These are phyloP conservation scores for Clarias fuscus DNA, from an alignment of 2,797 vertebrate species.

Conservation along the genomic window DNA sequence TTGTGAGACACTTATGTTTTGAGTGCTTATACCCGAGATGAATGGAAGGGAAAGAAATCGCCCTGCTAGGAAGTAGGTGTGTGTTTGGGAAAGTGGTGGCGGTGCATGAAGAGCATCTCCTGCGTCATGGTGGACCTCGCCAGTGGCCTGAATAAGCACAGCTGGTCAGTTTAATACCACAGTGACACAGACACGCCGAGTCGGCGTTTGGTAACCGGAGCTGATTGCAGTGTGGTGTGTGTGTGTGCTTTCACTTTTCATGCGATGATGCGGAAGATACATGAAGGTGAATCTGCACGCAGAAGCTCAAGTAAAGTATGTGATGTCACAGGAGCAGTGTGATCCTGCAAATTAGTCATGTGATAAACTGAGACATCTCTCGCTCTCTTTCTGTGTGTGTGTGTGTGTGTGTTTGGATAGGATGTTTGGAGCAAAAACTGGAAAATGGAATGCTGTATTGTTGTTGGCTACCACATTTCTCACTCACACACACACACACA, in stretches of 20 bases:
- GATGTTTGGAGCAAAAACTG: background rate
- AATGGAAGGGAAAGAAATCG: background rate
- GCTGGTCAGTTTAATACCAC: background rate
- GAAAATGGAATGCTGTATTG: constrained; percentile 2
- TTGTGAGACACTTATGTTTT: background rate
- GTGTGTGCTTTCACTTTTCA: background rate
- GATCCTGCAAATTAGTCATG: no score
- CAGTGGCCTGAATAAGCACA: background rate
- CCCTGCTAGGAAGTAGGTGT: background rate
- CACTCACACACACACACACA: background rate
- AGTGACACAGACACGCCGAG: background rate
- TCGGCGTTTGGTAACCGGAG: background rate
- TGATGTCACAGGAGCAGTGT: no score
- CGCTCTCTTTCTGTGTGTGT: no score
- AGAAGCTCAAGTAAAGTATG: no score
- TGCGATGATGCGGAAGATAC: no score
- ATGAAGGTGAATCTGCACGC: no score
- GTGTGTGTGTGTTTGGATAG: background rate
- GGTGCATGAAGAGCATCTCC: background rate
- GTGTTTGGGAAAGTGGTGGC: background rate
- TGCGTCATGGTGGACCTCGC: background rate
- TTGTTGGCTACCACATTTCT: background rate
- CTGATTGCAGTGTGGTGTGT: background rate
- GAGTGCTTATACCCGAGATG: background rate
- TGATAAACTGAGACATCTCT: background rate